Evolutionary conservation across 2,888 invertebrate genomes (phyloP), one percentile per base, ranked within the genome.

Genomic region (Harpalus rubripes): DNA sequence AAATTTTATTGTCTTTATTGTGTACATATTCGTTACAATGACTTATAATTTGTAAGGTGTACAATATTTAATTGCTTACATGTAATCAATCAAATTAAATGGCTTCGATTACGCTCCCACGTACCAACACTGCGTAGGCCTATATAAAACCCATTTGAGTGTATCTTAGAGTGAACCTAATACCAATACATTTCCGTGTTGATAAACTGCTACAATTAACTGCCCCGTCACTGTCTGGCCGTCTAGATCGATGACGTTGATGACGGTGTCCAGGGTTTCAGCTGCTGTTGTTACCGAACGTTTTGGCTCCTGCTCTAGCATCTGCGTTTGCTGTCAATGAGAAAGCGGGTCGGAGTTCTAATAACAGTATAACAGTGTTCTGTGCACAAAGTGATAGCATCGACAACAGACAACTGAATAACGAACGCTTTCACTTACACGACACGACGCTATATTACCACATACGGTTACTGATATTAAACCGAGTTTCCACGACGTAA

Each of bases 381-480:
- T 39, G 39, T 39, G 68, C 68, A 68, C 68, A 68, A 68, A 68
- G 68, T 68, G 68, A 68, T 68, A 32, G 32, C 68, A n/a, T n/a
- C 39, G n/a, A 32, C 68, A 68, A 68, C 68, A 68, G 68, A 32
- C 68, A 68, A 63, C 63, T 22, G 63, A 63, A 63, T 22, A 63
- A 68, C 68, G 68, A 68, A 68, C 68, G 68, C 68, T 68, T 68
- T 68, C 68, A 68, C 68, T 68, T 39, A 32, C 32, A 68, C 32
- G 3, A 32, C 16, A 15, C 3, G 32, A 68, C 39, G 39, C 22
- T 63, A n/a, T 39, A 68, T 68, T 68, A 68, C 68, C 68, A 68
- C 68, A 32, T 68, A 68, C 39, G 39, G 68, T 68, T 68, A 26
- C 68, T 68, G 68, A 39, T 68, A 68, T 68, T 68, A 68, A 32